These are phyloP conservation scores for Acrocephalus scirpaceus DNA, from an alignment of 2,797 vertebrate species.

Conservation along the genomic window DNA sequence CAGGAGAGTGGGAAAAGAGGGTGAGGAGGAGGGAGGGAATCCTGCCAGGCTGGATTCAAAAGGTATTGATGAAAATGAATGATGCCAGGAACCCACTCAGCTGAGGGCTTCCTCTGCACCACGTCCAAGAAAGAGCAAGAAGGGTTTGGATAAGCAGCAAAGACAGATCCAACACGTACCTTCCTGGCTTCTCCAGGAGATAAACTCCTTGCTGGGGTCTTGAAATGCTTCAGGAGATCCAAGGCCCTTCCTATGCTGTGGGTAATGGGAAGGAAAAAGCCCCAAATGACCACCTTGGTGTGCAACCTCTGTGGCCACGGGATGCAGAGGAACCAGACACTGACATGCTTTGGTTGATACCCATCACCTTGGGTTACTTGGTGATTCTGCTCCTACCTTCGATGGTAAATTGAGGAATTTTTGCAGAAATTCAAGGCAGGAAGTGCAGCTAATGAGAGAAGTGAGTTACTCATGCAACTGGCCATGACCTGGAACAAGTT, in stretches of 20 bases:
- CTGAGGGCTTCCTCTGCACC: neutral
- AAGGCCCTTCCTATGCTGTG: constrained; percentile 84
- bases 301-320: neutral
- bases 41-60: neutral
- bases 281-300: neutral
- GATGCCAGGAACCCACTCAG: neutral
- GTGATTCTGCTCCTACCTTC: neutral
- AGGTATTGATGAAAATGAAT: neutral
- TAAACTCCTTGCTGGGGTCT: constrained; percentile 82
- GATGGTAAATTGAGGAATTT: neutral
- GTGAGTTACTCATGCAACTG: neutral
- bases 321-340: neutral
- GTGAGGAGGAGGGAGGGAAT: neutral
- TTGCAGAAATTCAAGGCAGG: neutral
- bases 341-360: rapidly evolving
- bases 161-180: constrained; percentile 64
- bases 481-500: neutral
- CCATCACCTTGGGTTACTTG: neutral
- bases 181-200: constrained; percentile 84
- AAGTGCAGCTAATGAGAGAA: neutral
- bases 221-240: constrained; percentile 84
- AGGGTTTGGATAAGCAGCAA: neutral
- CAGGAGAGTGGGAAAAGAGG: neutral
- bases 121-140: rapidly evolving
- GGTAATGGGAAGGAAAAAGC: neutral